Evolutionary conservation across 1,140 invertebrate genomes (phyloP).

Genomic region (Mactra quadrangularis): DNA sequence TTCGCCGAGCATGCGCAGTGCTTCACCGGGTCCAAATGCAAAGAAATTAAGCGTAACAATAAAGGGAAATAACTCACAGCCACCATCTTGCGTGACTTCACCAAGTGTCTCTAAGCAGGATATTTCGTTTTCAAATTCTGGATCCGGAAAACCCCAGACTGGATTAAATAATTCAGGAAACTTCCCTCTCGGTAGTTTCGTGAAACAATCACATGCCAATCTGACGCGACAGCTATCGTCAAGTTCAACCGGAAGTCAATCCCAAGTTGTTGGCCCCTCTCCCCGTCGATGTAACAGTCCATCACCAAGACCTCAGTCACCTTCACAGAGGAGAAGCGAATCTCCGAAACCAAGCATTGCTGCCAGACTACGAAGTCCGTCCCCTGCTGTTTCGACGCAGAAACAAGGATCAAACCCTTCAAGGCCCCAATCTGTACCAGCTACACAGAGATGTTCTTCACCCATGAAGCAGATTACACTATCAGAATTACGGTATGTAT

Average conservation of each 20-base stretch:
- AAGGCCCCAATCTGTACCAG: slow-evolving; percentile 54
- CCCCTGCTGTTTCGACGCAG: slow-evolving; percentile 43
- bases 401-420: slow-evolving; percentile 24
- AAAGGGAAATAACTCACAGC: slow-evolving; percentile 55
- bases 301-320: slow-evolving; percentile 49
- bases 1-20: slow-evolving; percentile 70
- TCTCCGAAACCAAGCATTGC: slow-evolving; percentile 57
- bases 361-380: slow-evolving; percentile 57
- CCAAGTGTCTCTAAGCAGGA: slow-evolving; percentile 26
- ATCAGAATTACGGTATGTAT: slow-evolving; percentile 48
- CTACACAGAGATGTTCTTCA: slow-evolving; percentile 56
- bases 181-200: slow-evolving; percentile 37
- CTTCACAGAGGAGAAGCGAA: slow-evolving; percentile 27
- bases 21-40: slow-evolving; percentile 67
- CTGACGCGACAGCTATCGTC: slow-evolving; percentile 35
- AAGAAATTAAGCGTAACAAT: slow-evolving; percentile 57
- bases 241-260: slow-evolving; percentile 20
- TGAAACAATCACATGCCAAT: slow-evolving; percentile 52
- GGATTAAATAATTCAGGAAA: slow-evolving; percentile 39
- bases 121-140: slow-evolving; percentile 44
- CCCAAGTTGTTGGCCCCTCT: neutral
- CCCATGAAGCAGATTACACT: slow-evolving; percentile 61
- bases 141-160: slow-evolving; percentile 37
- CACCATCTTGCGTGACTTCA: slow-evolving; percentile 34
- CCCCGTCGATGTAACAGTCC: slow-evolving; percentile 40